Percentiles rank a stretch among this genome's conserved stretches.
phyloP scores from a whole-genome alignment of 1,140 invertebrate species.

The Drosophila mayri region DNA sequence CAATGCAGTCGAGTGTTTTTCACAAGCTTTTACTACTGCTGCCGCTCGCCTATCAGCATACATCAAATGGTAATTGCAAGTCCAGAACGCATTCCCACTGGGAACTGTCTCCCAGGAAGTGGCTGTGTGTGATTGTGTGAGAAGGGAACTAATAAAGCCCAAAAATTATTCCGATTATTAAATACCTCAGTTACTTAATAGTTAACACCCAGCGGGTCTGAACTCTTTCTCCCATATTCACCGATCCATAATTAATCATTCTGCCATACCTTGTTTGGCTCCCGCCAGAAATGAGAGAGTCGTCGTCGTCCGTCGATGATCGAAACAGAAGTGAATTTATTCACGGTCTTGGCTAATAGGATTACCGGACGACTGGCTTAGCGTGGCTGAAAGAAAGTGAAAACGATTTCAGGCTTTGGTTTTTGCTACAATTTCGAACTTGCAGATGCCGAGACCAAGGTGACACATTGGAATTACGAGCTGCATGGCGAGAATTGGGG shows the following conservation, averaged over 20 bases:
- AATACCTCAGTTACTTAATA: constrained; percentile 16
- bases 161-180: background rate
- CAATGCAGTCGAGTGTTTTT: constrained; percentile 52
- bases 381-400: constrained; percentile 44
- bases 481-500: constrained; percentile 39
- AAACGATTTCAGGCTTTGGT: constrained; percentile 17
- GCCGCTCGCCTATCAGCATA: constrained; percentile 60
- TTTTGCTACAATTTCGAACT: constrained; percentile 28
- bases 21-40: constrained; percentile 65
- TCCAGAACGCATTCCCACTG: constrained; percentile 17
- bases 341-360: constrained; percentile 50
- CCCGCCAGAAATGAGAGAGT: constrained; percentile 34
- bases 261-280: constrained; percentile 37
- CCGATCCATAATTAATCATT: constrained; percentile 39
- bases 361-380: constrained; percentile 34
- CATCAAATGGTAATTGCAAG: constrained; percentile 55
- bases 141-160: background rate
- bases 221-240: constrained; percentile 24
- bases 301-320: constrained; percentile 11
- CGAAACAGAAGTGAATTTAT: constrained; percentile 42
- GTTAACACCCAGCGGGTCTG: constrained; percentile 12
- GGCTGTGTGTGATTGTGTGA: background rate
- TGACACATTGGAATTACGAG: constrained; percentile 50
- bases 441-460: constrained; percentile 31
- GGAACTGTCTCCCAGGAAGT: background rate